A percentile compares a stretch with the other conserved stretches of the same genome.
phyloP scores from a whole-genome alignment of 2,797 vertebrate genomes.

The Typhlichthys eigenmanni region DNA sequence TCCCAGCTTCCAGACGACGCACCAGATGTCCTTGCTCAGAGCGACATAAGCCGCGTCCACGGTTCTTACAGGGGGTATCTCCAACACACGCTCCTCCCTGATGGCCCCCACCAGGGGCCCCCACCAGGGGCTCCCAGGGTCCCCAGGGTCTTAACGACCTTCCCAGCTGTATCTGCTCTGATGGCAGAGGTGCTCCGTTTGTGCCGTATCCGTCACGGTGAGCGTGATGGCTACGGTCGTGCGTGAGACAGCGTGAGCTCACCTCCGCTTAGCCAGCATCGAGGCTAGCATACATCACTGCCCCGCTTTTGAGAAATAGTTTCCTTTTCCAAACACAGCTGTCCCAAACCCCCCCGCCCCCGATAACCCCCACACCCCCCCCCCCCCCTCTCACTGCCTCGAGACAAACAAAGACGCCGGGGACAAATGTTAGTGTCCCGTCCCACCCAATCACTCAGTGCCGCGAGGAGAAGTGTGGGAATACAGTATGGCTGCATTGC shows the following conservation, averaged over 20 bases:
- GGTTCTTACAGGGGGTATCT: no score
- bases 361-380: background rate
- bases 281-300: slow-evolving; percentile 68
- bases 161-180: slow-evolving; percentile 72
- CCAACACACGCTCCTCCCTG: no score
- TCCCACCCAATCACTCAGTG: slow-evolving; percentile 54
- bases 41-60: slow-evolving; percentile 65
- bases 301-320: slow-evolving; percentile 67
- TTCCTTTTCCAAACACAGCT: slow-evolving; percentile 85
- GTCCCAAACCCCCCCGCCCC: slow-evolving; percentile 37
- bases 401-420: slow-evolving; percentile 32
- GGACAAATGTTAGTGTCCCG: slow-evolving; percentile 59
- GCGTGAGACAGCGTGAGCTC: slow-evolving; percentile 46
- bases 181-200: slow-evolving; percentile 60
- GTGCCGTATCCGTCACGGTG: slow-evolving; percentile 47
- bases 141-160: slow-evolving; percentile 58
- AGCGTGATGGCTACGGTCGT: slow-evolving; percentile 58
- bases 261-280: slow-evolving; percentile 35
- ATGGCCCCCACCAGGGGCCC: no score
- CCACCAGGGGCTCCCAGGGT: background rate
- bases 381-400: background rate
- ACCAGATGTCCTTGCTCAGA: slow-evolving; percentile 36
- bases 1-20: slow-evolving; percentile 6
- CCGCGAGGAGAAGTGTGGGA: slow-evolving; percentile 14
- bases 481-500: slow-evolving; percentile 45